A percentile compares a stretch with the other conserved stretches of the same genome.
phyloP scores from a whole-genome alignment of 1,140 invertebrate genomes.

The Drosophila sproati region DNA sequence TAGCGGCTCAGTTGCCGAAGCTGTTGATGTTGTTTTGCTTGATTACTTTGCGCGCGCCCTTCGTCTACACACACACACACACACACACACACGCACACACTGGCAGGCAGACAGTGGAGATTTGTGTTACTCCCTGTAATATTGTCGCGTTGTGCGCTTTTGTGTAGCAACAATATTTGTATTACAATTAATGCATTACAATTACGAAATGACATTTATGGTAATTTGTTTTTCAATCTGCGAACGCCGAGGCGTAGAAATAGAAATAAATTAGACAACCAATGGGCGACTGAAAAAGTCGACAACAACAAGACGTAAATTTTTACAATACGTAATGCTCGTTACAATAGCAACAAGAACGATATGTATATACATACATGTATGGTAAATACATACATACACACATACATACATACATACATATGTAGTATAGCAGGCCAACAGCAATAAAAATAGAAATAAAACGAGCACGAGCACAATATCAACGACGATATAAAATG shows the following conservation, averaged over 20 bases:
- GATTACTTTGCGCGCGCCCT: slow-evolving; percentile 30
- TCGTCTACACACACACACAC: not conserved
- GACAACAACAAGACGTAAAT: slow-evolving; percentile 42
- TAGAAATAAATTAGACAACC: slow-evolving; percentile 70
- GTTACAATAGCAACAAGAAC: slow-evolving; percentile 47
- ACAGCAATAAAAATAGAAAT: slow-evolving; percentile 53
- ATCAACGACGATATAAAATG: slow-evolving; percentile 55
- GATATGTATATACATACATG: slow-evolving; percentile 28
- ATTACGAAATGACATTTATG: slow-evolving; percentile 72
- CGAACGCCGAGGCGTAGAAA: slow-evolving; percentile 56
- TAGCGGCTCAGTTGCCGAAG: slow-evolving; percentile 12
- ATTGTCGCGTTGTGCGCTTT: slow-evolving; percentile 8
- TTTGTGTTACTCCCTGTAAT: slow-evolving; percentile 14
- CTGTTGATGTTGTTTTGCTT: slow-evolving; percentile 47
- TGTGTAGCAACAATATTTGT: slow-evolving; percentile 32
- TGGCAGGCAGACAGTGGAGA: not conserved
- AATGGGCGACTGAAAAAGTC: slow-evolving; percentile 46
- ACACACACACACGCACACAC: slow-evolving; percentile 2
- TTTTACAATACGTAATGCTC: slow-evolving; percentile 71
- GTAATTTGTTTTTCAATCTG: slow-evolving; percentile 71
- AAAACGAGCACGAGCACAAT: slow-evolving; percentile 47
- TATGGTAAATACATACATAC: slow-evolving; percentile 15
- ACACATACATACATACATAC: slow-evolving; percentile 11
- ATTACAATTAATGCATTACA: slow-evolving; percentile 57
- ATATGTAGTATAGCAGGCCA: slow-evolving; percentile 37